Evolutionary conservation across 2,888 invertebrate species (phyloP).

Genomic region (Noctua pronuba): DNA sequence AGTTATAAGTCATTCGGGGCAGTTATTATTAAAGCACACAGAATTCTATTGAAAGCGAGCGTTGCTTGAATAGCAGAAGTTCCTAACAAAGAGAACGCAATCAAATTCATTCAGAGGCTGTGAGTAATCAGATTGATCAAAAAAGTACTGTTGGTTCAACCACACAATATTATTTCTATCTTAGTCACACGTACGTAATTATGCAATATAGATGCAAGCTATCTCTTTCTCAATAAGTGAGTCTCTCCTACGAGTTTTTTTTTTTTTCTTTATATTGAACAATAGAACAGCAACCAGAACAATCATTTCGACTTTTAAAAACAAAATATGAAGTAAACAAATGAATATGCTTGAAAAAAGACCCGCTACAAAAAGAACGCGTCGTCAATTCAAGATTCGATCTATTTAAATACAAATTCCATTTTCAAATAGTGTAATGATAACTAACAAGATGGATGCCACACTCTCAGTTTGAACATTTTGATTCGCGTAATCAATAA

Average conservation of each 20-base stretch:
- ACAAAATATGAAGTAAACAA: background rate
- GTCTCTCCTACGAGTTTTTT: too few species aligned
- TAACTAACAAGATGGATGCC: conserved; percentile 55
- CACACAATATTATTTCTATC: background rate
- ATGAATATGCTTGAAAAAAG: background rate
- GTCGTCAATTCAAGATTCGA: background rate
- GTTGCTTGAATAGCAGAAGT: conserved; percentile 10
- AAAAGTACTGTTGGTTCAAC: background rate
- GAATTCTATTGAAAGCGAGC: conserved; percentile 42
- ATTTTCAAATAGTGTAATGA: conserved; percentile 37
- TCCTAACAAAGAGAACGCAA: conserved; percentile 17
- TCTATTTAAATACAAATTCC: conserved; percentile 17
- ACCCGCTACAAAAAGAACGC: background rate
- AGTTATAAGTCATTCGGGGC: conserved; percentile 8
- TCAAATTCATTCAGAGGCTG: conserved; percentile 10
- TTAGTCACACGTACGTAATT: background rate
- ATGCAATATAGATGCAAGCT: background rate
- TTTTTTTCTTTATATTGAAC: background rate
- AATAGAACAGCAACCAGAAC: background rate
- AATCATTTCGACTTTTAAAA: background rate
- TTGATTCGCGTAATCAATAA: conserved; percentile 85
- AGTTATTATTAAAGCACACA: conserved; percentile 9
- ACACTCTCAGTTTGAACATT: conserved; percentile 70
- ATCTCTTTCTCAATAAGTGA: background rate
- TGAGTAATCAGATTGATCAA: background rate